Conservation (phyloP, 1,140 invertebrate genomes). For the Calliopsis andreniformis region DNA sequence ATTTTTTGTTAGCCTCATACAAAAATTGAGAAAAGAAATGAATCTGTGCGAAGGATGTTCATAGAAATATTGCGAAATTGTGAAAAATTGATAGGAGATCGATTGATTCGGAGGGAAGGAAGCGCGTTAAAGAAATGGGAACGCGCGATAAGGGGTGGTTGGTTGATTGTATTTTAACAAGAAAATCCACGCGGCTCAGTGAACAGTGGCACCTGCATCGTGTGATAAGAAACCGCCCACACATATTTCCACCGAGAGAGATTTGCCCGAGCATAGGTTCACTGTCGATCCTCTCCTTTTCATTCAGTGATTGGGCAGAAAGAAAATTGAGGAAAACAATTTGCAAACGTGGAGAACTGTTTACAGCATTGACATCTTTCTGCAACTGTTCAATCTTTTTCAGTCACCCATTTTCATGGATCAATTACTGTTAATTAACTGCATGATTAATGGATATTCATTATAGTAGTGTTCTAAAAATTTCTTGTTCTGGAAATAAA, state of each 20-base stretch:
- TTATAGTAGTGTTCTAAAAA: too few species aligned
- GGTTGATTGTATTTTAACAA: conserved; percentile 67
- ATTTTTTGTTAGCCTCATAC: too few species aligned
- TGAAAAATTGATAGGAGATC: conserved; percentile 22
- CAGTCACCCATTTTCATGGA: too few species aligned
- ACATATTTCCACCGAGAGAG: conserved; percentile 18
- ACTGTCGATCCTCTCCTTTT: background rate
- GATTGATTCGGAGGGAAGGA: conserved; percentile 9
- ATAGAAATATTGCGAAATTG: too few species aligned
- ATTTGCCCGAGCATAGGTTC: background rate
- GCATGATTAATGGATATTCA: too few species aligned
- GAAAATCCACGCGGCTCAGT: conserved; percentile 65
- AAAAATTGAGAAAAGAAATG: too few species aligned
- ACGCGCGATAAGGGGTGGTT: conserved; percentile 52
- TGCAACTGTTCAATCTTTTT: too few species aligned
- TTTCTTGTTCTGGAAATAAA: too few species aligned
- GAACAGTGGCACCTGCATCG: conserved; percentile 69
- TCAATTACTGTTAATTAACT: too few species aligned
- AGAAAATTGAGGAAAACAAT: background rate
- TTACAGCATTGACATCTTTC: too few species aligned
- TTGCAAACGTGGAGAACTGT: background rate
- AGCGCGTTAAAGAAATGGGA: conserved; percentile 49
- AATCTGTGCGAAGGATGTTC: too few species aligned
- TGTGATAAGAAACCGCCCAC: conserved; percentile 68
- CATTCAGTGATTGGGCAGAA: background rate